Conservation (phyloP, 2,113 vertebrate species). For the Caloenas nicobarica region DNA sequence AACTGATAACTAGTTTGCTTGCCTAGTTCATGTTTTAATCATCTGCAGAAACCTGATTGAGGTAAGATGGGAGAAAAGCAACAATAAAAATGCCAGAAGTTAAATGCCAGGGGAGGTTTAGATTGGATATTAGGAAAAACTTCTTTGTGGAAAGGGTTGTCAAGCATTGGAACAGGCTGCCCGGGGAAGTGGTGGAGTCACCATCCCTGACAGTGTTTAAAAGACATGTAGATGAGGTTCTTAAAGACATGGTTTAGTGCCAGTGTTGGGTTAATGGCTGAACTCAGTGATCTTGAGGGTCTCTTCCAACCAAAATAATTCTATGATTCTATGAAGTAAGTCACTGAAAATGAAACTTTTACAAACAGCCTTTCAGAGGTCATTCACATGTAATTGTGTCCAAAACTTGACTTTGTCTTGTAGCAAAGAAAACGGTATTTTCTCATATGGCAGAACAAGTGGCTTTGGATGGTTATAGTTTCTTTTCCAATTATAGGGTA, state of each 20-base stretch:
- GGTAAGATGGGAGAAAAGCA: not conserved
- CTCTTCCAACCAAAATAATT: no score
- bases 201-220: no score
- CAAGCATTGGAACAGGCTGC: no score
- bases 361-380: conserved; percentile 3
- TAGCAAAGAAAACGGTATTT: not conserved
- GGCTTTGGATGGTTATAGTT: not conserved
- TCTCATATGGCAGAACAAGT: not conserved
- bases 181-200: no score
- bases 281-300: no score
- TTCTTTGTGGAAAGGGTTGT: no score
- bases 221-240: no score
- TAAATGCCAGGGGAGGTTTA: not conserved
- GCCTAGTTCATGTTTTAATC: not conserved
- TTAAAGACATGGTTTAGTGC: no score
- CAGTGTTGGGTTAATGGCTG: no score
- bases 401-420: not conserved
- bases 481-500: not conserved
- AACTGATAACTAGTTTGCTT: not conserved
- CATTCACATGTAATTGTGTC: not conserved
- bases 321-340: not conserved
- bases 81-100: not conserved
- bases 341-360: conserved; percentile 8
- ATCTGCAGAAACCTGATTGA: not conserved
- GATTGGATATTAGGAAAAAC: no score